These are phyloP conservation scores for Blennius ocellaris DNA, from an alignment of 2,113 vertebrate species.

Conservation along the genomic window DNA sequence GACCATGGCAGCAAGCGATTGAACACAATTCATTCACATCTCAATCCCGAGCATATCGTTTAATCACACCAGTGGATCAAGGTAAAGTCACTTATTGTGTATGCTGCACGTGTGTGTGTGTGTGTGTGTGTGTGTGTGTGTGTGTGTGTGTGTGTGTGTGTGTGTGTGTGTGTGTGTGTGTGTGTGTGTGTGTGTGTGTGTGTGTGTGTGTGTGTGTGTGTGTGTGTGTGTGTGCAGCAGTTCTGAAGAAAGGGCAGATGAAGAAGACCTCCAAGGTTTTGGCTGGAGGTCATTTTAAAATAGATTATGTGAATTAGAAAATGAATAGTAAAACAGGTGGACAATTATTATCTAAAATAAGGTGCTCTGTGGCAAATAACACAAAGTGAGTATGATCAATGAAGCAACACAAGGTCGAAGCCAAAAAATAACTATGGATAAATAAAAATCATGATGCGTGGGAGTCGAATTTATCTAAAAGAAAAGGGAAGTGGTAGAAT, in stretches of 20 bases:
- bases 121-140: background rate
- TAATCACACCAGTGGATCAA: slow-evolving; percentile 65
- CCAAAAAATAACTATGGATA: slow-evolving; percentile 40
- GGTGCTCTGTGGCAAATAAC: background rate
- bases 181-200: background rate
- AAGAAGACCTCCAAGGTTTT: background rate
- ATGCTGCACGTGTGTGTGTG: background rate
- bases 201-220: background rate
- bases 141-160: background rate
- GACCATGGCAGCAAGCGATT: slow-evolving; percentile 40
- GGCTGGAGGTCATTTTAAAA: background rate
- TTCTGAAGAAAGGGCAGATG: background rate
- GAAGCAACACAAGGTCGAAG: slow-evolving; percentile 40
- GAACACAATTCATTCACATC: slow-evolving; percentile 50
- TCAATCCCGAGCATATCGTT: slow-evolving; percentile 46
- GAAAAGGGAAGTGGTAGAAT: slow-evolving; percentile 41
- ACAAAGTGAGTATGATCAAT: slow-evolving; percentile 32
- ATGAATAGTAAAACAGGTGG: background rate
- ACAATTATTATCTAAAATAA: background rate
- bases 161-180: background rate
- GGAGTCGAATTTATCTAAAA: slow-evolving; percentile 64
- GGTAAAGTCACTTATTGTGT: slow-evolving; percentile 46
- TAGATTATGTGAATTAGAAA: slow-evolving; percentile 8
- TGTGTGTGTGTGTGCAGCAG: background rate
- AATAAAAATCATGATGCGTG: slow-evolving; percentile 43